Percentiles rank a stretch among this genome's conserved stretches.
Evolutionary conservation across 1,140 invertebrate genomes (phyloP).

Genomic region (Drosophila bifasciata): DNA sequence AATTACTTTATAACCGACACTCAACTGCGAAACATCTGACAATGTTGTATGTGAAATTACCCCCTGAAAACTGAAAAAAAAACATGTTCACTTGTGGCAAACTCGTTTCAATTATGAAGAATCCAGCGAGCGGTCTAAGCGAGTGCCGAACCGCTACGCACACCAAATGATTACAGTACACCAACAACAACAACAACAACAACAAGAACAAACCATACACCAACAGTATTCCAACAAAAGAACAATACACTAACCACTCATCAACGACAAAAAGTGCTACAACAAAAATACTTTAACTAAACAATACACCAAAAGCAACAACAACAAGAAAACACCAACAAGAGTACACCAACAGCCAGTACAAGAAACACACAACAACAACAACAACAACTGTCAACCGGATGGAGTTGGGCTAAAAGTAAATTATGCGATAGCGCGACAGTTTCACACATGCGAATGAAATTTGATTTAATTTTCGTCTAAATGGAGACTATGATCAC

Average conservation of each 20-base stretch:
- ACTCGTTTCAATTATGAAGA: conserved; percentile 79
- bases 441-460: conserved; percentile 64
- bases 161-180: conserved; percentile 28
- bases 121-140: conserved; percentile 39
- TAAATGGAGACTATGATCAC: conserved; percentile 72
- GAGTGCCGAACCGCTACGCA: conserved; percentile 8
- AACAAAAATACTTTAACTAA: no score
- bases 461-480: conserved; percentile 74
- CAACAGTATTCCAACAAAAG: no score
- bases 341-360: conserved; percentile 17
- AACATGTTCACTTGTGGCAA: conserved; percentile 79
- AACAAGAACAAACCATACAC: conserved; percentile 18
- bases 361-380: no score
- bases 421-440: conserved; percentile 52
- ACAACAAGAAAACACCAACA: no score
- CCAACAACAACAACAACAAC: conserved; percentile 32
- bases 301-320: neutral
- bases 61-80: conserved; percentile 25
- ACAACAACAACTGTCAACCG: conserved; percentile 20
- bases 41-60: conserved; percentile 48
- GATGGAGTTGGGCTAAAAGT: conserved; percentile 34
- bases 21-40: conserved; percentile 75
- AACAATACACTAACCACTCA: no score
- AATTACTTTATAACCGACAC: conserved; percentile 83
- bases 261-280: no score